A percentile compares a stretch with the other conserved stretches of the same genome.
phyloP scores from a whole-genome alignment of 2,113 vertebrate species.

The Halichoerus grypus region DNA sequence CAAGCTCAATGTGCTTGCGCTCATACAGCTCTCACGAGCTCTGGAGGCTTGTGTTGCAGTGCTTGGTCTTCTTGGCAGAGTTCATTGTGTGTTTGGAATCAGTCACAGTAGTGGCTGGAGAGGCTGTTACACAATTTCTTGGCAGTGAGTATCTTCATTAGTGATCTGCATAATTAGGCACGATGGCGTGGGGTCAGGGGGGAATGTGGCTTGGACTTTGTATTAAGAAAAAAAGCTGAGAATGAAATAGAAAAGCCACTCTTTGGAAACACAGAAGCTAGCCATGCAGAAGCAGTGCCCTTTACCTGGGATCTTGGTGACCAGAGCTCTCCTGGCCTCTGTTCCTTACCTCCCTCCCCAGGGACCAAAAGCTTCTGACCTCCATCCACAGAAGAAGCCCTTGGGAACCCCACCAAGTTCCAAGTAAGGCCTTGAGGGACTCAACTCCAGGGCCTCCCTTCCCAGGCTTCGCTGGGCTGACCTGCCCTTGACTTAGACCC shows the following conservation, averaged over 20 bases:
- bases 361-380: neutral
- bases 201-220: neutral
- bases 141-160: constrained; percentile 89
- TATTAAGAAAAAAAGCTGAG: neutral
- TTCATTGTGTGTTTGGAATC: constrained; percentile 93
- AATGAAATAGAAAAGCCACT: neutral
- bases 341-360: neutral
- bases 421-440: neutral
- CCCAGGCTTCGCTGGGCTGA: neutral
- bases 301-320: neutral
- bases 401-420: neutral
- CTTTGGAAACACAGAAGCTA: neutral
- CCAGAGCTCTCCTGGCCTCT: neutral
- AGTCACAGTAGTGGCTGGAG: constrained; percentile 91
- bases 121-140: constrained; percentile 91
- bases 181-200: too few relatives aligned
- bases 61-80: constrained; percentile 90
- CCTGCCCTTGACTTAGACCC: neutral
- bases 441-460: neutral
- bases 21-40: constrained; percentile 90
- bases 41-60: constrained; percentile 91
- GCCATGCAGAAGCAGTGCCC: neutral
- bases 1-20: neutral
- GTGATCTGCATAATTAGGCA: neutral
- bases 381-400: neutral